Percentiles rank a stretch among this genome's conserved stretches.
phyloP scores from a whole-genome alignment of 2,113 vertebrate genomes.

The Pedionomus torquatus region DNA sequence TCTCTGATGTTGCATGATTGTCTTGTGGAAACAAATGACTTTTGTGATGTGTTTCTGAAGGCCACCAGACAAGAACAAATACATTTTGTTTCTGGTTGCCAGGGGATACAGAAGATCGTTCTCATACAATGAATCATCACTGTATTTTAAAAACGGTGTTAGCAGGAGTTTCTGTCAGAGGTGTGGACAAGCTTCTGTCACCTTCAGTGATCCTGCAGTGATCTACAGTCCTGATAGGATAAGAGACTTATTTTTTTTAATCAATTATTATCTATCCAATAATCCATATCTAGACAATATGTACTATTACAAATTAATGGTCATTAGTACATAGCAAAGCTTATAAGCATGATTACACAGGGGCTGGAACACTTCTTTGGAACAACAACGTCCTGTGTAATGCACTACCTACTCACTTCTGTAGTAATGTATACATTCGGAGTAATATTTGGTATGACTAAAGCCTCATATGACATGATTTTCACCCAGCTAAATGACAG shows the following conservation, averaged over 20 bases:
- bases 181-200: neutral
- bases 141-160: conserved; percentile 10
- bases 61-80: conserved; percentile 54
- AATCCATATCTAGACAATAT: too few species aligned
- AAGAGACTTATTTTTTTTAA: neutral
- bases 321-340: neutral
- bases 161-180: neutral
- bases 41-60: conserved; percentile 27
- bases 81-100: conserved; percentile 64
- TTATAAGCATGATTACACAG: neutral
- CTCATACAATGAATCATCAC: conserved; percentile 38
- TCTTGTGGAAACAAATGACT: conserved; percentile 50
- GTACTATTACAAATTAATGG: neutral
- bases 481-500: neutral
- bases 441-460: neutral
- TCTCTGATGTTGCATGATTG: neutral
- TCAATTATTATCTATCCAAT: neutral
- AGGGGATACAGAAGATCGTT: conserved; percentile 45
- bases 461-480: neutral
- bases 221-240: neutral
- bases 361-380: neutral
- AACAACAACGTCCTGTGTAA: neutral
- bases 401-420: neutral
- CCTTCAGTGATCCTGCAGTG: neutral
- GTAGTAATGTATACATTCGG: neutral